Conservation (phyloP, 2,888 invertebrate genomes). For the Leucophora obtusa region DNA sequence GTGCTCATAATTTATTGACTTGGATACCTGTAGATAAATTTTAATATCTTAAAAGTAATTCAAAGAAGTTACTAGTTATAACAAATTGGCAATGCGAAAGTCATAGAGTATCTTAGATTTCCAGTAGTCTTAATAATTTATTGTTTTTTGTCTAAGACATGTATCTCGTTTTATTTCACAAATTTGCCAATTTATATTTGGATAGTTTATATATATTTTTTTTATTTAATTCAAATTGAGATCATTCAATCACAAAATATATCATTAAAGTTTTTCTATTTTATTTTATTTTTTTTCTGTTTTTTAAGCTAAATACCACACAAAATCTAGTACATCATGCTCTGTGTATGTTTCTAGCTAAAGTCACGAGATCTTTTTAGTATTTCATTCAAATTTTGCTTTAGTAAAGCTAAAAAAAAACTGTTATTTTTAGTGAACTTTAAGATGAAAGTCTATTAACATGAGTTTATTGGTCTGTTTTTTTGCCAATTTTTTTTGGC, state of each 20-base stretch:
- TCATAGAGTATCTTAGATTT: no score
- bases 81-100: no score
- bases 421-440: slow-evolving; percentile 49
- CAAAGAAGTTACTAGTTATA: no score
- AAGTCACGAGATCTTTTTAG: slow-evolving; percentile 52
- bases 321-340: background rate
- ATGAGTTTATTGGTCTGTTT: slow-evolving; percentile 42
- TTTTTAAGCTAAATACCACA: background rate
- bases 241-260: background rate
- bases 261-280: background rate
- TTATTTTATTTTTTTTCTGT: background rate
- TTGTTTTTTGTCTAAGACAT: no score
- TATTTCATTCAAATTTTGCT: background rate
- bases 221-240: no score
- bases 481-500: slow-evolving; percentile 5
- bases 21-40: no score
- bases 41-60: no score
- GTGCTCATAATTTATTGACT: no score
- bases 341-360: slow-evolving; percentile 9
- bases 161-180: no score
- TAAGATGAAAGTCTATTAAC: slow-evolving; percentile 57
- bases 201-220: no score
- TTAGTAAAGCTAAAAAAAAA: slow-evolving; percentile 24
- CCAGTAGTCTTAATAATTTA: no score
- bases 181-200: no score